These are phyloP conservation scores for Anhinga rufa DNA, from an alignment of 2,113 vertebrate genomes.

Conservation along the genomic window DNA sequence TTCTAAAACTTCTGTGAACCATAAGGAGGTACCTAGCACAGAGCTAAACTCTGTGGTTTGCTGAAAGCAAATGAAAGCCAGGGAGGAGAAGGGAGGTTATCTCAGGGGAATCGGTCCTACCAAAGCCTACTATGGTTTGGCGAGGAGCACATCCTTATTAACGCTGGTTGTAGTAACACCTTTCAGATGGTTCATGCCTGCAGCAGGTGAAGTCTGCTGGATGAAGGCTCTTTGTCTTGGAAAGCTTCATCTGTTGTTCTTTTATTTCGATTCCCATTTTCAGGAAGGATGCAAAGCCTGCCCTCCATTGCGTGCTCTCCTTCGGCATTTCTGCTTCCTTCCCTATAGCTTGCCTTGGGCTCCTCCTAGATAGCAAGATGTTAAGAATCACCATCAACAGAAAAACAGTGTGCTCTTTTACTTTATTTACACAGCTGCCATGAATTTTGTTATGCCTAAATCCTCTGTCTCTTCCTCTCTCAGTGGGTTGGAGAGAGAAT, in stretches of 20 bases:
- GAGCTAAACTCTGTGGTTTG: not conserved
- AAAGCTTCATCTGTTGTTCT: not conserved
- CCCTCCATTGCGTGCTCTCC: not conserved
- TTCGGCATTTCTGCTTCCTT: constrained; percentile 21
- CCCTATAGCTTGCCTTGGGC: constrained; percentile 49
- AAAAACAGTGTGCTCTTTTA: constrained; percentile 2
- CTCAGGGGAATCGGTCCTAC: not conserved
- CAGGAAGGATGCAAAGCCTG: constrained; percentile 3
- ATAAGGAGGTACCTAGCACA: not conserved
- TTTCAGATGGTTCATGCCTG: not conserved
- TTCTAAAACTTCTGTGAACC: not conserved
- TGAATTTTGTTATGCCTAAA: constrained; percentile 55
- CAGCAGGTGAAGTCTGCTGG: constrained; percentile 5
- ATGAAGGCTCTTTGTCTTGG: not conserved
- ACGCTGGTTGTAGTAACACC: not conserved
- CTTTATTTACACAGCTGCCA: constrained; percentile 75
- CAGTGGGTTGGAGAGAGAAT: constrained; percentile 51
- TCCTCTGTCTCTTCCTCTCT: constrained; percentile 60
- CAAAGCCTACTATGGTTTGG: not conserved
- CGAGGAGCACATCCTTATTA: not conserved
- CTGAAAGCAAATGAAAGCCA: not conserved
- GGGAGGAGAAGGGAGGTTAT: not conserved
- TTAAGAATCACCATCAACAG: not conserved
- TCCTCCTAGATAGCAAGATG: constrained; percentile 50
- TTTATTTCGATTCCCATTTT: not conserved